Conservation (phyloP, 2,888 invertebrate species). For the Leucophora obtusa region DNA sequence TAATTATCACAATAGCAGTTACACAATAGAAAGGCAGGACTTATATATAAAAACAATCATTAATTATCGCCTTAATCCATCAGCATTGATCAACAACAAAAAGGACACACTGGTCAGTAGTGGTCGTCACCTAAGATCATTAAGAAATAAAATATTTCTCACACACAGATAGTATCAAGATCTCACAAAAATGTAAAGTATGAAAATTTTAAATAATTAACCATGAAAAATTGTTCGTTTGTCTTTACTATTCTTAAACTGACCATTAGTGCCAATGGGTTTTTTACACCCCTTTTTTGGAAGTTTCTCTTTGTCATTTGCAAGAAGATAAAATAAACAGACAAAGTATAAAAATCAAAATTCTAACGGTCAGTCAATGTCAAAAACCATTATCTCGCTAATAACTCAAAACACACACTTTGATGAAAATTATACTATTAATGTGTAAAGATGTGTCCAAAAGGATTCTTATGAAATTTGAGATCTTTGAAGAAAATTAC, state of each 20-base stretch:
- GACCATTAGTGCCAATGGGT: conserved; percentile 72
- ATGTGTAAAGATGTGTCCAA: neutral
- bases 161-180: conserved; percentile 56
- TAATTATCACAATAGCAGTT: conserved; percentile 48
- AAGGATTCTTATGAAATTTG: conserved; percentile 64
- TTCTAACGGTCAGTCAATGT: conserved; percentile 70
- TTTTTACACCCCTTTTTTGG: conserved; percentile 58
- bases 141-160: conserved; percentile 70
- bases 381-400: conserved; percentile 75
- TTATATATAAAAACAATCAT: conserved; percentile 67
- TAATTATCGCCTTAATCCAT: conserved; percentile 75
- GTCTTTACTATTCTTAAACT: conserved; percentile 63
- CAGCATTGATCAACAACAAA: conserved; percentile 66
- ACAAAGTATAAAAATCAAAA: conserved; percentile 17
- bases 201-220: conserved; percentile 72
- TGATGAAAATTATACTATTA: conserved; percentile 58
- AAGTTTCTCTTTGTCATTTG: conserved; percentile 35
- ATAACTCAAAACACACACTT: conserved; percentile 77
- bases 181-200: conserved; percentile 34
- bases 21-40: conserved; percentile 26
- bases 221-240: conserved; percentile 73
- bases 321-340: neutral
- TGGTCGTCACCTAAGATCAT: conserved; percentile 60
- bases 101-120: conserved; percentile 60
- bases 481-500: conserved; percentile 55